phyloP scores from a whole-genome alignment of 2,888 invertebrate species.

The Xiphydria camelus region DNA sequence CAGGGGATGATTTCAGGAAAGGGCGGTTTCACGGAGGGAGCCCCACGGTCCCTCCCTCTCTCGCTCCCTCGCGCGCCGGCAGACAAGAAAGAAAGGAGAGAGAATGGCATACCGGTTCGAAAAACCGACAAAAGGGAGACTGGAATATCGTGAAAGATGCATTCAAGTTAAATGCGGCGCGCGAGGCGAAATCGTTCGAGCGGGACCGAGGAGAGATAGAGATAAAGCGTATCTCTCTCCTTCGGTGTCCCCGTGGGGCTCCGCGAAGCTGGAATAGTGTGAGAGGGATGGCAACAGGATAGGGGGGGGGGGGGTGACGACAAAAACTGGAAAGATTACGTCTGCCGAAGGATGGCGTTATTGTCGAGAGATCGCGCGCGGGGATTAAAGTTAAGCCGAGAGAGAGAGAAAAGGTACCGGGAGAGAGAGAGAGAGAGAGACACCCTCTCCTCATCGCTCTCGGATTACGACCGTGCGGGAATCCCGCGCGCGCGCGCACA shows the following conservation, averaged over 20 bases:
- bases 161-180: constrained; percentile 54
- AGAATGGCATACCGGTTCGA: constrained; percentile 51
- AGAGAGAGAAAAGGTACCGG: constrained; percentile 26
- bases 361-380: constrained; percentile 5
- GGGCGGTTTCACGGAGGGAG: constrained; percentile 47
- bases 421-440: constrained; percentile 29
- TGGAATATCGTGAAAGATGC: constrained; percentile 53
- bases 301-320: constrained; percentile 17
- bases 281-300: too few relatives aligned
- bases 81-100: constrained; percentile 25
- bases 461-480: too few relatives aligned
- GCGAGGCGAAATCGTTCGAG: constrained; percentile 20
- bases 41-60: constrained; percentile 14
- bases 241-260: too few relatives aligned
- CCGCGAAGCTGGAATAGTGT: too few relatives aligned
- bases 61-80: constrained; percentile 14
- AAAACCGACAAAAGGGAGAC: constrained; percentile 51
- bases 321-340: constrained; percentile 25
- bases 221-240: too few relatives aligned
- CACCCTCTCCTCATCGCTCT: too few relatives aligned
- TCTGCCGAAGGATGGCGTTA: constrained; percentile 12
- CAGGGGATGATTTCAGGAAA: constrained; percentile 55
- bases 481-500: too few relatives aligned
- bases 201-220: too few relatives aligned
- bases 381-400: constrained; percentile 13